Evolutionary conservation across 2,797 vertebrate genomes (phyloP).

Genomic region (Sylvilagus floridanus): DNA sequence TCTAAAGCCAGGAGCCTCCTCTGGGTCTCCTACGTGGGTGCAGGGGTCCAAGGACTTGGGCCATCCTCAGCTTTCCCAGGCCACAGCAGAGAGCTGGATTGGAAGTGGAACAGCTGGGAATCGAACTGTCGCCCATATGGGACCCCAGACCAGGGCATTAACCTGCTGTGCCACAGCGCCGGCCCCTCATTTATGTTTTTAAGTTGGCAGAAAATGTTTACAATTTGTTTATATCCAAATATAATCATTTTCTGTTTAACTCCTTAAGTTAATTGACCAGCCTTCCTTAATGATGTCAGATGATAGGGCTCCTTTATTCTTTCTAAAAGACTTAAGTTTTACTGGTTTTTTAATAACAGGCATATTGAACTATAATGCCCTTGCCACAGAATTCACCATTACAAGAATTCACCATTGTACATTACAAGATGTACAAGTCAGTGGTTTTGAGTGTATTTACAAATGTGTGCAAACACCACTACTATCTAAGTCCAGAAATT

Average conservation of each 20-base stretch:
- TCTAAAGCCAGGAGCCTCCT: no score
- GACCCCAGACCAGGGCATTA: no score
- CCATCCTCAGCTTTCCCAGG: no score
- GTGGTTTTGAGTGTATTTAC: conserved; percentile 25
- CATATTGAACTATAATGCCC: conserved; percentile 16
- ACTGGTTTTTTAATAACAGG: not conserved
- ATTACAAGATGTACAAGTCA: not conserved
- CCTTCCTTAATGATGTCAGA: not conserved
- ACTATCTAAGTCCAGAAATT: not conserved
- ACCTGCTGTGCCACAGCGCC: no score
- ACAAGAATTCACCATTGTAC: not conserved
- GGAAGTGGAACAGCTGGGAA: no score
- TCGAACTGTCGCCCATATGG: no score
- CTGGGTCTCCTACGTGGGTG: no score
- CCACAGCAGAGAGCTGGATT: no score
- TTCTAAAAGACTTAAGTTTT: conserved; percentile 15
- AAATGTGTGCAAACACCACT: not conserved
- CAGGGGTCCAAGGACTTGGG: no score
- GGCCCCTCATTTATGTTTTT: not conserved
- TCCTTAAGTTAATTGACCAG: not conserved
- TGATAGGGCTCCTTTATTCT: not conserved
- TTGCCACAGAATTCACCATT: not conserved
- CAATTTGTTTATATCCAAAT: not conserved
- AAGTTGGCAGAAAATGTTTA: conserved; percentile 7
- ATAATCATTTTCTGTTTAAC: not conserved